These are phyloP conservation scores for Luehdorfia chinensis DNA, from an alignment of 1,140 invertebrate genomes.

Conservation along the genomic window DNA sequence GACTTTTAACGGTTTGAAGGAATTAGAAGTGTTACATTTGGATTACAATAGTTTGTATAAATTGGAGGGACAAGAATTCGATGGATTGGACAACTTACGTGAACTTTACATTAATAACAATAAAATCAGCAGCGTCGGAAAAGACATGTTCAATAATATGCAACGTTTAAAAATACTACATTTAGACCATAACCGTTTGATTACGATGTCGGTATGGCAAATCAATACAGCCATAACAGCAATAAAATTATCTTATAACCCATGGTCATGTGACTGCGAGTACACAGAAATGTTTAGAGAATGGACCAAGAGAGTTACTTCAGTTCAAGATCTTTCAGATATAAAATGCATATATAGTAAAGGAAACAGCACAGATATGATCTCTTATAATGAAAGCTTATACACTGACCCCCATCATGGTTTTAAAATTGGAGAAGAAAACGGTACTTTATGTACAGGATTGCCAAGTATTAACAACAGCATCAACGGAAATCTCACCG, in stretches of 20 bases:
- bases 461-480: slow-evolving; percentile 82
- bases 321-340: slow-evolving; percentile 80
- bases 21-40: slow-evolving; percentile 88
- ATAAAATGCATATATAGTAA: slow-evolving; percentile 81
- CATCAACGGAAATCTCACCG: slow-evolving; percentile 81
- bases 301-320: slow-evolving; percentile 83
- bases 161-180: slow-evolving; percentile 83
- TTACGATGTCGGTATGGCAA: slow-evolving; percentile 86
- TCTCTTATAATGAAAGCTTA: slow-evolving; percentile 77
- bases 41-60: slow-evolving; percentile 87
- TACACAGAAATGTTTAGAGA: slow-evolving; percentile 88
- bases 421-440: slow-evolving; percentile 77
- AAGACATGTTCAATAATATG: slow-evolving; percentile 87
- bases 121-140: slow-evolving; percentile 84
- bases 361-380: slow-evolving; percentile 78
- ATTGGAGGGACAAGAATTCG: slow-evolving; percentile 90
- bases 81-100: slow-evolving; percentile 84
- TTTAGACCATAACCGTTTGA: slow-evolving; percentile 88
- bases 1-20: slow-evolving; percentile 92
- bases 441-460: slow-evolving; percentile 79
- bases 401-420: slow-evolving; percentile 78
- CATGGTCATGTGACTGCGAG: slow-evolving; percentile 93
- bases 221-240: slow-evolving; percentile 82
- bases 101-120: slow-evolving; percentile 94
- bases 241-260: slow-evolving; percentile 86